phyloP scores from a whole-genome alignment of 1,140 invertebrate species.

The Dinothrombium tinctorium region DNA sequence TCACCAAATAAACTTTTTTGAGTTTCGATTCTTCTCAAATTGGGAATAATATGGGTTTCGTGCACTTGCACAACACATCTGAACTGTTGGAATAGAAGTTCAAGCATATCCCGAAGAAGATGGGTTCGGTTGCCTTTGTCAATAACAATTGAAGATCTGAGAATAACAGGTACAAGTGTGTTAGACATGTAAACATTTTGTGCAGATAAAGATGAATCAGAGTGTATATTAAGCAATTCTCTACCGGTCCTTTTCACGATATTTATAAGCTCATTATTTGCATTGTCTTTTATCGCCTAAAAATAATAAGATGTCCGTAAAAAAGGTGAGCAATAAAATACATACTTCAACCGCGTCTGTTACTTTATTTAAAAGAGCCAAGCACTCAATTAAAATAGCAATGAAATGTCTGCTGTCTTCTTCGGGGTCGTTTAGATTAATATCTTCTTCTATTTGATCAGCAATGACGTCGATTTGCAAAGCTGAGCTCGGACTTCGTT shows the following conservation, averaged over 20 bases:
- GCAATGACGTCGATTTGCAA: neutral
- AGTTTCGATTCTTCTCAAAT: neutral
- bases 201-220: slow-evolving; percentile 19
- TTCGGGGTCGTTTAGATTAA: slow-evolving; percentile 35
- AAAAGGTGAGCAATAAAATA: slow-evolving; percentile 6
- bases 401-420: slow-evolving; percentile 41
- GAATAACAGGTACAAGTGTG: neutral
- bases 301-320: slow-evolving; percentile 12
- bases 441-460: slow-evolving; percentile 27
- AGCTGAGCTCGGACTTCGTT: neutral
- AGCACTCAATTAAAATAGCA: slow-evolving; percentile 56
- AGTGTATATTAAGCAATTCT: too few species aligned
- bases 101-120: slow-evolving; percentile 22
- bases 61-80: slow-evolving; percentile 42
- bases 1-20: neutral
- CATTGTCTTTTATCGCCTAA: slow-evolving; percentile 48
- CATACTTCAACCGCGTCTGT: slow-evolving; percentile 54
- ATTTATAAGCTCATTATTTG: slow-evolving; percentile 48
- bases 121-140: slow-evolving; percentile 10
- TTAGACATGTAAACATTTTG: neutral
- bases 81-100: slow-evolving; percentile 45
- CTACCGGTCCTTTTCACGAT: slow-evolving; percentile 50
- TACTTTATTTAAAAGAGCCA: slow-evolving; percentile 55
- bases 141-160: neutral
- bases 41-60: slow-evolving; percentile 26